These are phyloP conservation scores for Gonatopus flavifemur DNA, from an alignment of 1,140 invertebrate genomes.

Conservation along the genomic window DNA sequence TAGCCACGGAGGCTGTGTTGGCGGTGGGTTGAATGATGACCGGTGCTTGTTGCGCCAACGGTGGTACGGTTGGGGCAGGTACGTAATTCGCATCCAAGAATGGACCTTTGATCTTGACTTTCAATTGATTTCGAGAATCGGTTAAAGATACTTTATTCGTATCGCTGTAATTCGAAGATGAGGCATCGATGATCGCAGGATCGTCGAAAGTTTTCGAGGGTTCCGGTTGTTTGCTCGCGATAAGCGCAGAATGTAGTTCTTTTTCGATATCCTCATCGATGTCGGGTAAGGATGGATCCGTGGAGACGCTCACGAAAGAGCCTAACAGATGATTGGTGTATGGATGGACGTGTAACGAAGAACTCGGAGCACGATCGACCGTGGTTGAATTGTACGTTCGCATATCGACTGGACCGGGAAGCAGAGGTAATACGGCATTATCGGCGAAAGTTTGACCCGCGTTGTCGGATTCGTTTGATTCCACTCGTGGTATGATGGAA, in stretches of 20 bases:
- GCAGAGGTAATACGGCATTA: conserved; percentile 68
- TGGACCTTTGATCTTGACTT: conserved; percentile 89
- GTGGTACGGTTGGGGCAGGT: conserved; percentile 58
- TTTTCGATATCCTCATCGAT: conserved; percentile 80
- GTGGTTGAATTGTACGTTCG: conserved; percentile 72
- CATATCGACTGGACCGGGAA: conserved; percentile 86
- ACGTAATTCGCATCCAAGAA: conserved; percentile 77
- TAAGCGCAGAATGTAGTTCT: conserved; percentile 69
- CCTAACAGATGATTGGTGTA: conserved; percentile 67
- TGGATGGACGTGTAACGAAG: conserved; percentile 58
- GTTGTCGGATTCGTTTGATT: too few species aligned
- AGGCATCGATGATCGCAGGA: conserved; percentile 21
- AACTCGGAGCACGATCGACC: conserved; percentile 54
- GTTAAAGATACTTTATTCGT: conserved; percentile 68
- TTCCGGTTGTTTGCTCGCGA: conserved; percentile 59
- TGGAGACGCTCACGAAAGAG: conserved; percentile 64
- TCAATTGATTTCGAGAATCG: conserved; percentile 80
- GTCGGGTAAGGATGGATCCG: conserved; percentile 67
- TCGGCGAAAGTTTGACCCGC: conserved; percentile 55
- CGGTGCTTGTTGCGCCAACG: conserved; percentile 59
- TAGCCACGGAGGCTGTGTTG: conserved; percentile 45
- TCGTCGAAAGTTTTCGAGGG: conserved; percentile 32
- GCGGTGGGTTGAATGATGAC: conserved; percentile 56
- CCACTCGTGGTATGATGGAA: conserved; percentile 40
- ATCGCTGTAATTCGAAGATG: conserved; percentile 40